Percentiles rank a stretch among this genome's conserved stretches.
These are phyloP conservation scores for Porites evermanni DNA, from an alignment of 92 coral and sea anemone genomes.

Conservation along the genomic window DNA sequence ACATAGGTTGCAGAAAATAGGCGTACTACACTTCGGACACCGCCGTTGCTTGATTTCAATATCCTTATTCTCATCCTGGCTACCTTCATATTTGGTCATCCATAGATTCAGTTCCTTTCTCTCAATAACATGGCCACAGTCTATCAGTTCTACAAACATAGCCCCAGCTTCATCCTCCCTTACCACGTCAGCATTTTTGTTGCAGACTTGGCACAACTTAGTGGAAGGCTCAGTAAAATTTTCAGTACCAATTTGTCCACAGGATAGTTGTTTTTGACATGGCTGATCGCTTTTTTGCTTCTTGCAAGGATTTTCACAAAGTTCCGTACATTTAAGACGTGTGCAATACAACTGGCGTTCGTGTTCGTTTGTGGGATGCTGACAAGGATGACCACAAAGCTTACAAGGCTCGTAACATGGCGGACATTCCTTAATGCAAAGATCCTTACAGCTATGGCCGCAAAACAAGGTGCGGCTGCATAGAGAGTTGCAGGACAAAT, in stretches of 20 bases:
- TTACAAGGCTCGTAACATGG: constrained; percentile 80
- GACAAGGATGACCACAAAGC: constrained; percentile 83
- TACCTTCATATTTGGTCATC: constrained; percentile 59
- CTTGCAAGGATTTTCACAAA: constrained; percentile 80
- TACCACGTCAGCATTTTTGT: constrained; percentile 74
- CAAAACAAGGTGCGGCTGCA: constrained; percentile 90
- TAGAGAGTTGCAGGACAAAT: constrained; percentile 65
- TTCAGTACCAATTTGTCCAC: constrained; percentile 87
- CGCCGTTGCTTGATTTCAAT: constrained; percentile 62
- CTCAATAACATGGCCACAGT: constrained; percentile 90
- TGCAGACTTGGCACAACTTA: constrained; percentile 82
- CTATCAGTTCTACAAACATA: constrained; percentile 81
- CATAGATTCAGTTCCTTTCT: constrained; percentile 71
- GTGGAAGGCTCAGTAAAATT: constrained; percentile 92
- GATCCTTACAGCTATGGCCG: constrained; percentile 75
- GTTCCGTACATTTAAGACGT: constrained; percentile 64
- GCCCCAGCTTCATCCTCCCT: constrained; percentile 66
- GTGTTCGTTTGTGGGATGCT: constrained; percentile 59
- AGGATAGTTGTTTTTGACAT: constrained; percentile 57
- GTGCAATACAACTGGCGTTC: constrained; percentile 72
- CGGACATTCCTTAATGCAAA: constrained; percentile 85
- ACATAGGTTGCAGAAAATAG: constrained; percentile 76
- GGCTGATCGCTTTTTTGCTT: constrained; percentile 75
- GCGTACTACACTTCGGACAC: constrained; percentile 85
- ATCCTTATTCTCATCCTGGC: background rate